phyloP scores from a whole-genome alignment of 2,113 vertebrate species.

The Nerophis lumbriciformis region DNA sequence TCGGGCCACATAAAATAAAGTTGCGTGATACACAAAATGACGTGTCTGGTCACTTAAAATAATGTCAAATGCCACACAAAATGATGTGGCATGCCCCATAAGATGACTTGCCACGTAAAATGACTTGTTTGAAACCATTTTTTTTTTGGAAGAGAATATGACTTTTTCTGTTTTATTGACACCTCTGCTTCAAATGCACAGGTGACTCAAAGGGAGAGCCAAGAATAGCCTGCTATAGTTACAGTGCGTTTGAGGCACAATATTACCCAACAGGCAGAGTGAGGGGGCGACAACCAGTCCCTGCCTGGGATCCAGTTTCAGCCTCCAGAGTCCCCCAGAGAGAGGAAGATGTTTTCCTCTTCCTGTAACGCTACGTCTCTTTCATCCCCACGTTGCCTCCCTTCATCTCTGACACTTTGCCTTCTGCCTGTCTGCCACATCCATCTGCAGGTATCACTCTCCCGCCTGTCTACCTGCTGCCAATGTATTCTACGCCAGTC shows the following conservation, averaged over 20 bases:
- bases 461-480: not conserved
- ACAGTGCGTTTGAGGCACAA: conserved; percentile 20
- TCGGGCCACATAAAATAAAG: no score
- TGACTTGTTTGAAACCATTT: no score
- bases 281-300: conserved; percentile 17
- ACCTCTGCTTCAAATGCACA: not conserved
- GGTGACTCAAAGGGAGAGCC: not conserved
- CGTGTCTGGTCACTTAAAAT: no score
- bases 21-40: no score
- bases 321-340: conserved; percentile 30
- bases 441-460: conserved; percentile 6
- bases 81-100: no score
- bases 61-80: no score
- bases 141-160: not conserved
- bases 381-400: conserved; percentile 7
- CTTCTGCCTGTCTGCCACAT: conserved; percentile 10
- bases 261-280: conserved; percentile 27
- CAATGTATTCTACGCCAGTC: not conserved
- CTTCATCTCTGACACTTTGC: conserved; percentile 1
- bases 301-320: conserved; percentile 50
- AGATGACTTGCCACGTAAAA: no score
- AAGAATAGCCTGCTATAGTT: conserved; percentile 1
- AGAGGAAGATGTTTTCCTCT: conserved; percentile 22
- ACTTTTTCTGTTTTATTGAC: not conserved
- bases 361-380: conserved; percentile 21